A percentile compares a stretch with the other conserved stretches of the same genome.
These are phyloP conservation scores for Karalla daura DNA, from an alignment of 2,797 vertebrate genomes.

Conservation along the genomic window DNA sequence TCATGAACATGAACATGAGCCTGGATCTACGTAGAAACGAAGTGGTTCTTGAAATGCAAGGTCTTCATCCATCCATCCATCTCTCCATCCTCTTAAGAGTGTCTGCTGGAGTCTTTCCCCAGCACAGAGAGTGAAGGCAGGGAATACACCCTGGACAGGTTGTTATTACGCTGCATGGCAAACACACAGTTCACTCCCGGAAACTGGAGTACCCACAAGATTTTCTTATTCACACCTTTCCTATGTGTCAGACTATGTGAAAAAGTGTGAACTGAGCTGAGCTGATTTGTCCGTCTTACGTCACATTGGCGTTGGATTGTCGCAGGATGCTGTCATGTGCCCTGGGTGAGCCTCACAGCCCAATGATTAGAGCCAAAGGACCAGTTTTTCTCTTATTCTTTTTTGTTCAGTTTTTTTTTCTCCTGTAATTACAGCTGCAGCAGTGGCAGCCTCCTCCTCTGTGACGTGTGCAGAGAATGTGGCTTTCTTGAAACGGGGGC, in stretches of 20 bases:
- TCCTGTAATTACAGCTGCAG: conserved; percentile 23
- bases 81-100: too few species aligned
- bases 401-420: not conserved
- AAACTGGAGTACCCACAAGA: too few species aligned
- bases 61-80: too few species aligned
- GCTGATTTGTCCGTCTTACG: conserved; percentile 6
- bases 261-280: conserved; percentile 20
- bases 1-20: too few species aligned
- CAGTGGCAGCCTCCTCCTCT: conserved; percentile 9
- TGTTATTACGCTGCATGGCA: too few species aligned
- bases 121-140: too few species aligned
- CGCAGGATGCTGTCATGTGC: conserved; percentile 13
- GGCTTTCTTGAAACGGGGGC: conserved; percentile 31
- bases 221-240: conserved; percentile 25
- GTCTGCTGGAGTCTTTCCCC: too few species aligned
- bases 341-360: conserved; percentile 31
- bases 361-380: conserved; percentile 10
- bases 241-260: conserved; percentile 12
- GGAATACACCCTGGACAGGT: too few species aligned
- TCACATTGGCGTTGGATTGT: conserved; percentile 28
- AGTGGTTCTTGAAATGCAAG: too few species aligned
- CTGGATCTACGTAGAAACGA: too few species aligned
- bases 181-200: too few species aligned
- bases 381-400: not conserved
- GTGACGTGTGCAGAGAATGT: conserved; percentile 51